Conservation (phyloP, 2,888 invertebrate species). For the Meliscaeva auricollis region DNA sequence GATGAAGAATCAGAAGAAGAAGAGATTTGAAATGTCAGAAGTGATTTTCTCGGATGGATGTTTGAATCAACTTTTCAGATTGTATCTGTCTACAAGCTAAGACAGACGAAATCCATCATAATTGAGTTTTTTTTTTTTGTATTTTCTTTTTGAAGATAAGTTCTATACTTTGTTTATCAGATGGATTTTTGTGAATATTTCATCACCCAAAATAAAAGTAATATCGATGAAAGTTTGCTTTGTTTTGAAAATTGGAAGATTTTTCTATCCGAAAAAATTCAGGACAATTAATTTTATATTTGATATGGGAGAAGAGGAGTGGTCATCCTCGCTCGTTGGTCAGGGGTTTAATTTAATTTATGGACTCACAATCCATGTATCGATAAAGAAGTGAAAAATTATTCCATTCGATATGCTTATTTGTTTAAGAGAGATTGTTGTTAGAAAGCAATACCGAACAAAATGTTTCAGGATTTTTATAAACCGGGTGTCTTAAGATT, state of each 20-base stretch:
- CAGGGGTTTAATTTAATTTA: slow-evolving; percentile 14
- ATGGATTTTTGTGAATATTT: slow-evolving; percentile 62
- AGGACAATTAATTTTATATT: slow-evolving; percentile 30
- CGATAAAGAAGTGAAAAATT: slow-evolving; percentile 15
- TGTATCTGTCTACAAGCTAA: slow-evolving; percentile 45
- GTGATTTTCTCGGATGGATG: slow-evolving; percentile 70
- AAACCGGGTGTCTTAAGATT: no score
- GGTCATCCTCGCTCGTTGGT: slow-evolving; percentile 20
- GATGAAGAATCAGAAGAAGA: neutral
- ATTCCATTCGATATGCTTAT: slow-evolving; percentile 20
- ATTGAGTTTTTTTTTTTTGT: slow-evolving; percentile 51
- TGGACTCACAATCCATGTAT: neutral
- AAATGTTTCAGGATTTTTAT: no score
- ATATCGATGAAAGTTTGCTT: slow-evolving; percentile 63
- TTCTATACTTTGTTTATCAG: slow-evolving; percentile 5
- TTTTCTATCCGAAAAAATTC: neutral
- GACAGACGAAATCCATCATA: slow-evolving; percentile 73
- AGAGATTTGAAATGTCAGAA: slow-evolving; percentile 74
- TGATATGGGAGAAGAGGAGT: neutral
- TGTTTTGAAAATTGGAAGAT: slow-evolving; percentile 19
- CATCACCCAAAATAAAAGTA: slow-evolving; percentile 34
- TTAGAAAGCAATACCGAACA: neutral
- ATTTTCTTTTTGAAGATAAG: slow-evolving; percentile 24
- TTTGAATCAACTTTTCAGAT: slow-evolving; percentile 65
- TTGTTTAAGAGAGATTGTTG: slow-evolving; percentile 12